Percentiles rank a stretch among this genome's conserved stretches.
Conservation (phyloP, 53 echinoderm and acorn worm genomes). For the Crossaster papposus region DNA sequence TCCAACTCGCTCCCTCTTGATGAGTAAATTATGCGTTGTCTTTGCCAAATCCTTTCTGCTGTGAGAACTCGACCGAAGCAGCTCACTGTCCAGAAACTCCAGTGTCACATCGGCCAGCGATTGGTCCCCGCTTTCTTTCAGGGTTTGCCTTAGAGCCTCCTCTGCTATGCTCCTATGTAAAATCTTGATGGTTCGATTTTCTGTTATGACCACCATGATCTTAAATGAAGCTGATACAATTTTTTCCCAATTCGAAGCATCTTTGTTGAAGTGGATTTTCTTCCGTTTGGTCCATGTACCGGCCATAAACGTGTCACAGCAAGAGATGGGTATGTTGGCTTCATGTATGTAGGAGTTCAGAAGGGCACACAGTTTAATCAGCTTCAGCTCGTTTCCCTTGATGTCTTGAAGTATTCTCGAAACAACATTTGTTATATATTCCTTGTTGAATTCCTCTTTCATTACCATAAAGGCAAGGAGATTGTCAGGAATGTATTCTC, state of each 20-base stretch:
- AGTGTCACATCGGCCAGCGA: constrained; percentile 38
- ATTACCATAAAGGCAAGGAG: constrained; percentile 70
- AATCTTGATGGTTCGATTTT: constrained; percentile 58
- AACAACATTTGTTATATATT: constrained; percentile 38
- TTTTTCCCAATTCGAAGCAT: constrained; percentile 63
- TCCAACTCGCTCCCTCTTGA: constrained; percentile 55
- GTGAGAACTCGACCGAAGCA: constrained; percentile 51
- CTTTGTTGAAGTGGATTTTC: constrained; percentile 59
- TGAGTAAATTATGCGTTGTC: constrained; percentile 60
- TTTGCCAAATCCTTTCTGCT: constrained; percentile 12
- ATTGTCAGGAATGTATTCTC: constrained; percentile 43
- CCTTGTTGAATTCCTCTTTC: constrained; percentile 64
- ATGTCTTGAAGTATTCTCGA: constrained; percentile 34
- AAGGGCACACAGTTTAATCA: constrained; percentile 75
- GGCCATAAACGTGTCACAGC: constrained; percentile 80
- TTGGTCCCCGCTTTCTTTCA: constrained; percentile 11
- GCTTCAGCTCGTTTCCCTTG: constrained; percentile 34
- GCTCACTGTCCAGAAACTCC: constrained; percentile 61
- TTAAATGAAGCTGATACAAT: constrained; percentile 28
- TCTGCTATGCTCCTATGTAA: constrained; percentile 68
- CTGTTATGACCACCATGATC: constrained; percentile 45
- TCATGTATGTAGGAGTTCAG: constrained; percentile 64
- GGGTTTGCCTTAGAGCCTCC: constrained; percentile 51
- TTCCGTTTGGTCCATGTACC: constrained; percentile 20
- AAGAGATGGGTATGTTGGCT: constrained; percentile 71